Base-by-base conservation (phyloP, 1,140 invertebrate species). In the Bombus confusus region DNA sequence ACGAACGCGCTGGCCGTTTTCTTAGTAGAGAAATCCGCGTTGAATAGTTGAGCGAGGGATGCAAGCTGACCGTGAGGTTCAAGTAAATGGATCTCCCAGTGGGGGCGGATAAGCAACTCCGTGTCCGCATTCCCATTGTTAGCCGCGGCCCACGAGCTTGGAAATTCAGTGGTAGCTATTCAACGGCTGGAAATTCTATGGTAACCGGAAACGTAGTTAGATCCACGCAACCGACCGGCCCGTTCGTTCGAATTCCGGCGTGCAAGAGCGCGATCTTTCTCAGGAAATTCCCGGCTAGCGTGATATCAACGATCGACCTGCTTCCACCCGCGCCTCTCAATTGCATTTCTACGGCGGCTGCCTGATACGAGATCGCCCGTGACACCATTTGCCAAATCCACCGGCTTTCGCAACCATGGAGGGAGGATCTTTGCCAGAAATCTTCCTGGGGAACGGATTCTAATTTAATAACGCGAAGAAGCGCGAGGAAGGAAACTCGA, bases 401-500 rank as follows among this genome's bases (percentile, higher is more conserved):
- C 28, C 13, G 37, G 37, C 9, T 69, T 39, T 9, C 15, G 34
- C 28, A 34, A 68, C 3, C 39, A 1, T n/a, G 13, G 39, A 8
- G 25, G 13, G 39, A 8, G 25, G 9, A 57, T 52, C 73, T 75
- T 47, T 43, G 1, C 22, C 0, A 28, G 47, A 57, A 3, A 15
- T 5, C 15, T 3, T 57, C 8, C 22, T 2, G 1, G 43, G 4
- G 13, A 28, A 37, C 4, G 34, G 59, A 66, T 43, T 31, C 28
- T 64, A 78, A 78, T 78, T 78, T 31, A 43, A 64, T 66, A 78
- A 62, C 28, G 5, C 25, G 75, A 41, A 9, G 64, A 66, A 12
- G 22, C 47, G 31, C 41, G 72, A 66, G 34, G 3, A 39, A 13
- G 68, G 37, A 74, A 74, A 74, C 37, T 74, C 8, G 41, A 6